Conservation (phyloP, 2,113 vertebrate species). For the Sphyrna mokarran region DNA sequence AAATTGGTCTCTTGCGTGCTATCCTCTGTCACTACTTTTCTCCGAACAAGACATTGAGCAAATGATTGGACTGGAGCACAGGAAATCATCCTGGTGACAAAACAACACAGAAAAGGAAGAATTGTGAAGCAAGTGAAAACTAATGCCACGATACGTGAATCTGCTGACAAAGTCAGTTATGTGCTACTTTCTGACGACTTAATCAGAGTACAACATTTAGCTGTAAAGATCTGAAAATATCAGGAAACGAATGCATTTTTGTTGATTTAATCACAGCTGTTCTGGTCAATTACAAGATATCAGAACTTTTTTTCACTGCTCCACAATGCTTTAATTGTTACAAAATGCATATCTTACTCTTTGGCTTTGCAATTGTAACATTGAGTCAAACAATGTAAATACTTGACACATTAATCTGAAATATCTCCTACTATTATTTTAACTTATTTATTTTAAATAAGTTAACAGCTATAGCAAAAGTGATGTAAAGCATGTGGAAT, state of each 20-base stretch:
- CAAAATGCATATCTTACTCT: background rate
- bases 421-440: background rate
- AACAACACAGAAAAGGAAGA: background rate
- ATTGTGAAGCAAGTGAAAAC: background rate
- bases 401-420: background rate
- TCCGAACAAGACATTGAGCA: slow-evolving; percentile 54
- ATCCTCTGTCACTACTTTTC: slow-evolving; percentile 53
- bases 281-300: background rate
- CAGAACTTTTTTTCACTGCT: background rate
- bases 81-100: slow-evolving; percentile 42
- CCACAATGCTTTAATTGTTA: background rate
- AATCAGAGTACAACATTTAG: background rate
- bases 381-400: background rate
- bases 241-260: background rate
- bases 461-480: background rate
- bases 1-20: slow-evolving; percentile 57
- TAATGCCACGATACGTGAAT: background rate
- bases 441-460: background rate
- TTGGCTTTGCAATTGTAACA: background rate
- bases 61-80: slow-evolving; percentile 45
- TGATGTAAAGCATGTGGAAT: background rate
- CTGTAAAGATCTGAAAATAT: background rate
- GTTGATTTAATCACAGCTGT: background rate
- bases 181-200: background rate
- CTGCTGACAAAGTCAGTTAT: background rate